A percentile compares a stretch with the other conserved stretches of the same genome.
phyloP scores from a whole-genome alignment of 1,140 invertebrate genomes.

The Tetramorium parvispinum region DNA sequence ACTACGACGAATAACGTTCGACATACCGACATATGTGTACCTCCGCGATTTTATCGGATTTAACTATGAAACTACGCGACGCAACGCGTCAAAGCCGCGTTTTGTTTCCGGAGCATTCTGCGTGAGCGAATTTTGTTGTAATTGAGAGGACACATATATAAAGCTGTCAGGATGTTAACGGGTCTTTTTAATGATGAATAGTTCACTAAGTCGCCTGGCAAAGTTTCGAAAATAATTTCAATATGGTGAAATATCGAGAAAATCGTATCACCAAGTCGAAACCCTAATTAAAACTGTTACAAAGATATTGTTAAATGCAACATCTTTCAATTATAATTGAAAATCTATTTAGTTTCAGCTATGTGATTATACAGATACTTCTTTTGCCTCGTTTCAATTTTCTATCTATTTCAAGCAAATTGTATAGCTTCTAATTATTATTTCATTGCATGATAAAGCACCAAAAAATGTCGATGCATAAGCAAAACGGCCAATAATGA shows the following conservation, averaged over 20 bases:
- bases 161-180: neutral
- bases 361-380: too few species aligned
- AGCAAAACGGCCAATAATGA: neutral
- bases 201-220: neutral
- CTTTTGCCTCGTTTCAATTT: too few species aligned
- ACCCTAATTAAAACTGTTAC: too few species aligned
- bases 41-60: constrained; percentile 35
- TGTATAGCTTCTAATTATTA: neutral
- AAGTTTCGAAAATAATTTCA: neutral
- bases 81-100: constrained; percentile 1
- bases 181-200: neutral
- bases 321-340: too few species aligned
- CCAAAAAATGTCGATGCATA: neutral
- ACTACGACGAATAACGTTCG: constrained; percentile 30
- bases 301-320: too few species aligned
- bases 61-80: constrained; percentile 10
- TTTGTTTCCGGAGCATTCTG: constrained; percentile 2
- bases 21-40: constrained; percentile 3
- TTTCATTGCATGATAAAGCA: neutral
- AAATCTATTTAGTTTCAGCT: too few species aligned
- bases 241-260: neutral
- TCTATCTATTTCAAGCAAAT: too few species aligned
- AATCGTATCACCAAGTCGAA: too few species aligned
- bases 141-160: neutral
- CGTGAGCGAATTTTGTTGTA: constrained; percentile 33